Base-by-base conservation (phyloP, 2,888 invertebrate species). In the Dolomedes plantarius region DNA sequence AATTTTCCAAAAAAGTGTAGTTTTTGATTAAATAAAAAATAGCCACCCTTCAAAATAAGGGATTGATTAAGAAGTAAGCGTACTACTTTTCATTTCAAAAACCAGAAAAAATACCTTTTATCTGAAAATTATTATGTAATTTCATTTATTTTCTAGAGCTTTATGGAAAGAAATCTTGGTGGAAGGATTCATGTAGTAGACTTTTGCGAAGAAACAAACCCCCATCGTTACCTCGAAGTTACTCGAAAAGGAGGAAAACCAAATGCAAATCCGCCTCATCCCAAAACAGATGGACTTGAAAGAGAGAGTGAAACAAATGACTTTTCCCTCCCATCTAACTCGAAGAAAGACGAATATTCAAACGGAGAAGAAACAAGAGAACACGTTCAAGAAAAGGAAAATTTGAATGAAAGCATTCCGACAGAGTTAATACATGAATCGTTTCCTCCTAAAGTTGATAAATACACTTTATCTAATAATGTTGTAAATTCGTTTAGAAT, bases 161-260 rank as follows among this genome's bases (percentile, higher is more conserved):
- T 96, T 92, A 95, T 95, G 16, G 97, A 97, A 92, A 95, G 94
- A 89, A 95, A 96, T 91, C 92, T 97, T 32, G 97, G 97, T 73
- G 97, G 97, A 97, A 97, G 96, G 91, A 97, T 97, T 89, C 94
- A 95, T 91, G 95, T 97, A 1, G 94, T 96, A 16, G 94, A 96
- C 90, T 94, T 73, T 36, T 90, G 90, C 73, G 87, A 89, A 68
- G 87, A 87, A 50, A 68, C 78, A 7, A 62, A 27, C 62, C 27
- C 74, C 13, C 13, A 23, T 27, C 39, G 36, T 39, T 78, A 85
- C 28, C 16, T 85, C 23, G 23, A 76, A 46, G 73, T 41, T n/a
- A 16, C 6, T 11, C 46, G 2, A 46, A 9, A 46, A 46, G 46
- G 19, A 5, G 68, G 28, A 31, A 6, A 68, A 36, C 5, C 31